These are phyloP conservation scores for Spodoptera frugiperda DNA, from an alignment of 1,140 invertebrate species.

Conservation along the genomic window DNA sequence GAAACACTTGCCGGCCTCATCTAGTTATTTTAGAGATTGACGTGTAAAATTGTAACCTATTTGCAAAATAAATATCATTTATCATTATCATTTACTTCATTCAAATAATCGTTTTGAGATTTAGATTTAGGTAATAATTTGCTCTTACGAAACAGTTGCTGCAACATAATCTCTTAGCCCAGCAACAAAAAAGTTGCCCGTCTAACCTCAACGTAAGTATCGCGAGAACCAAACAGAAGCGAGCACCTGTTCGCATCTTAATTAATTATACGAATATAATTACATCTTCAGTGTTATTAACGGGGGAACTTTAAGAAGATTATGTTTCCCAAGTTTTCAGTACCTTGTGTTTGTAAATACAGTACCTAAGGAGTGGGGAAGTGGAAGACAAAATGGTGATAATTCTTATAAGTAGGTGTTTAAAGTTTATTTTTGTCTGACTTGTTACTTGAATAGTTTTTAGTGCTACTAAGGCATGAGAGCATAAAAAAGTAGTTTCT, in stretches of 20 bases:
- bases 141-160: too few species aligned
- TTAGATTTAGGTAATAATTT: too few species aligned
- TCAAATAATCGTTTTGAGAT: too few species aligned
- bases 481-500: too few species aligned
- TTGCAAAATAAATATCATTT: too few species aligned
- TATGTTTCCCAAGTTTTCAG: slow-evolving; percentile 38
- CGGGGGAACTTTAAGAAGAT: slow-evolving; percentile 44
- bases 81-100: too few species aligned
- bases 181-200: slow-evolving; percentile 10
- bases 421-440: background rate
- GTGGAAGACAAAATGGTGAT: background rate
- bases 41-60: too few species aligned
- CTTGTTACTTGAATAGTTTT: background rate
- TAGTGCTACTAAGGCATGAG: background rate
- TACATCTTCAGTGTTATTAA: slow-evolving; percentile 45
- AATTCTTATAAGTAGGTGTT: slow-evolving; percentile 6
- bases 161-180: too few species aligned
- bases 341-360: slow-evolving; percentile 35
- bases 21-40: too few species aligned
- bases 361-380: background rate
- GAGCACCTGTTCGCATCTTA: slow-evolving; percentile 43
- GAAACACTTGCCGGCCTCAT: too few species aligned
- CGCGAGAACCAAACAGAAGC: slow-evolving; percentile 40
- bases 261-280: slow-evolving; percentile 48
- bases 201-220: slow-evolving; percentile 10